Percentiles rank a stretch among this genome's conserved stretches.
phyloP scores from a whole-genome alignment of 2,888 invertebrate genomes.

The Nomada goodeniana region DNA sequence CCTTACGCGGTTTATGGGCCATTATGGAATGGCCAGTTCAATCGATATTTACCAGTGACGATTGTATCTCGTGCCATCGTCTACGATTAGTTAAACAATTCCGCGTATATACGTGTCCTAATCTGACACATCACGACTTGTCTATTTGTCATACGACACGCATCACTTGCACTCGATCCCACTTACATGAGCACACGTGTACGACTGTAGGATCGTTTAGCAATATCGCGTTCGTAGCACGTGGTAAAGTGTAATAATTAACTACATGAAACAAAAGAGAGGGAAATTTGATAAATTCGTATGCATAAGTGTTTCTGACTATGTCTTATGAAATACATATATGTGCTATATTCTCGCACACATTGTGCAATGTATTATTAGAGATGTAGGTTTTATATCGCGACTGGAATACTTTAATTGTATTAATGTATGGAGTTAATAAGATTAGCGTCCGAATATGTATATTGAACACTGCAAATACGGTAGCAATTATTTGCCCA shows the following conservation, averaged over 20 bases:
- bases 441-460: too few species aligned
- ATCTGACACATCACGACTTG: conserved; percentile 13
- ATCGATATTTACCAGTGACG: conserved; percentile 30
- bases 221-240: conserved; percentile 20
- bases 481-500: not conserved
- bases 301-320: too few species aligned
- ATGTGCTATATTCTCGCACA: too few species aligned
- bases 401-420: too few species aligned
- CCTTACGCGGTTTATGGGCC: not conserved
- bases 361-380: too few species aligned
- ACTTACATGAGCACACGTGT: not conserved
- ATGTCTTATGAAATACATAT: too few species aligned
- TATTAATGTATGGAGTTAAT: too few species aligned
- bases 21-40: not conserved
- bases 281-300: too few species aligned
- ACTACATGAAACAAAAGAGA: too few species aligned
- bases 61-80: conserved; percentile 15
- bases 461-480: not conserved
- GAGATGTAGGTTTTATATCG: too few species aligned
- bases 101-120: not conserved
- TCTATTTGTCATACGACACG: conserved; percentile 21
- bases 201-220: not conserved
- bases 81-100: conserved; percentile 17
- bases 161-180: not conserved
- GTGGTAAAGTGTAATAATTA: too few species aligned